Conservation (phyloP, 2,888 invertebrate species). For the Synanthedon formicaeformis region DNA sequence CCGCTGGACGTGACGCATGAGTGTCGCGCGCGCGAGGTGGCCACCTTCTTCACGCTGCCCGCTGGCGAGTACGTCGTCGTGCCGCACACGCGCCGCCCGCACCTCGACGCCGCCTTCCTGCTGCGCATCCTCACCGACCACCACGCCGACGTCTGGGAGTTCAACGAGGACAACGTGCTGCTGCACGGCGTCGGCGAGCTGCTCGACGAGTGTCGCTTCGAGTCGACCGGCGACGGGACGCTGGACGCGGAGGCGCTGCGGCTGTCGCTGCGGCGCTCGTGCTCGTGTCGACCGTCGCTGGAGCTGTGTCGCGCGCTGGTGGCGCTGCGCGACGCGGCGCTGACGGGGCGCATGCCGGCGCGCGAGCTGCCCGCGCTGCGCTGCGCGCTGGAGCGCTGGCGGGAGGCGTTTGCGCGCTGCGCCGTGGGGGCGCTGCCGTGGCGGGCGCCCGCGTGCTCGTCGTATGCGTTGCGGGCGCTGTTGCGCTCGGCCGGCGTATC, state of each 20-base stretch:
- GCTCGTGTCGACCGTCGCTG: conserved; percentile 63
- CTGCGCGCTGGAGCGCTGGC: conserved; percentile 65
- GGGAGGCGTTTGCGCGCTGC: conserved; percentile 1
- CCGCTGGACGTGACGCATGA: conserved; percentile 77
- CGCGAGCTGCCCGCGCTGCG: conserved; percentile 73
- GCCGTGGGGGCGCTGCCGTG: conserved; percentile 5
- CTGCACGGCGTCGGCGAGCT: conserved; percentile 55
- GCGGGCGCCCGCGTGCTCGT: conserved; percentile 63
- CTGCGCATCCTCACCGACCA: conserved; percentile 79
- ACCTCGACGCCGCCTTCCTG: conserved; percentile 78
- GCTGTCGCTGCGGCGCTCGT: conserved; percentile 71
- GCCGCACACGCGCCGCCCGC: conserved; percentile 77
- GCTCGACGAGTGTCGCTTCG: neutral
- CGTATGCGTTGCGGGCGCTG: conserved; percentile 74
- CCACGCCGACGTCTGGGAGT: conserved; percentile 81
- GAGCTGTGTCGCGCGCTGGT: conserved; percentile 77
- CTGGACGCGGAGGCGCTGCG: conserved; percentile 54
- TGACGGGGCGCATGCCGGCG: conserved; percentile 72
- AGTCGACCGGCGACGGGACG: conserved; percentile 3
- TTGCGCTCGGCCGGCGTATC: conserved; percentile 77
- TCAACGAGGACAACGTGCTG: conserved; percentile 80
- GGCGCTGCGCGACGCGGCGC: conserved; percentile 75
- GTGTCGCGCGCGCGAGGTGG: conserved; percentile 75
- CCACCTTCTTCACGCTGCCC: conserved; percentile 79
- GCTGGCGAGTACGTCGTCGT: conserved; percentile 81